Evolutionary conservation across 2,113 vertebrate genomes (phyloP).

Genomic region (Entosphenus tridentatus): DNA sequence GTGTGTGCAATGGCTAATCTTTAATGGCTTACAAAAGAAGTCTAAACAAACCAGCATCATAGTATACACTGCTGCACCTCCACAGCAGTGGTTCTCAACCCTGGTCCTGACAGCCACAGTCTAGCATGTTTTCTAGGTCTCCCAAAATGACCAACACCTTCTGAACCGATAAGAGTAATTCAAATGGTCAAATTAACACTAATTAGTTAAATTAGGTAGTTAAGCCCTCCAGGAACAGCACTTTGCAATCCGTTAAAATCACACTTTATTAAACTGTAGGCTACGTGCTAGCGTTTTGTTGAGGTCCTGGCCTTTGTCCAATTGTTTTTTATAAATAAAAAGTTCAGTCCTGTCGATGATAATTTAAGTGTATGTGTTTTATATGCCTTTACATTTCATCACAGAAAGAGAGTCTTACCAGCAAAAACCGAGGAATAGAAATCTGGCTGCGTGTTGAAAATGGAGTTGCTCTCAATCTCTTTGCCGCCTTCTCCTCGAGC

Average conservation of each 20-base stretch:
- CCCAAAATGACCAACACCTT: constrained; percentile 11
- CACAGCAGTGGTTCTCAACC: constrained; percentile 5
- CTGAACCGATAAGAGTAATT: not conserved
- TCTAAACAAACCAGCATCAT: constrained; percentile 13
- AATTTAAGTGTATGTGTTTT: not conserved
- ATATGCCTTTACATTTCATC: not conserved
- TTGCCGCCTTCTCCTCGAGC: too few species aligned
- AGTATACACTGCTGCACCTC: constrained; percentile 10
- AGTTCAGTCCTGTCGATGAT: not conserved
- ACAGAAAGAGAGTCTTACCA: too few species aligned
- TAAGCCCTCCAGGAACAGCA: not conserved
- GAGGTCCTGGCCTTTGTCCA: not conserved
- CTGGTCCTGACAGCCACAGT: constrained; percentile 11
- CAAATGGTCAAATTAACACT: not conserved
- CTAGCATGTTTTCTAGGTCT: constrained; percentile 11
- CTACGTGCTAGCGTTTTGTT: not conserved
- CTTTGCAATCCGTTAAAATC: not conserved
- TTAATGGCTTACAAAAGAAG: not conserved
- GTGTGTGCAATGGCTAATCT: too few species aligned
- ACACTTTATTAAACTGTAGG: not conserved
- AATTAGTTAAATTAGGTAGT: not conserved
- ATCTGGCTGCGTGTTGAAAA: too few species aligned
- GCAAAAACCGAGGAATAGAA: too few species aligned
- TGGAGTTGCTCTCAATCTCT: too few species aligned
- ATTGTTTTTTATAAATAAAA: not conserved